phyloP scores from a whole-genome alignment of 2,797 vertebrate species.

The Cercopithecus petaurista region DNA sequence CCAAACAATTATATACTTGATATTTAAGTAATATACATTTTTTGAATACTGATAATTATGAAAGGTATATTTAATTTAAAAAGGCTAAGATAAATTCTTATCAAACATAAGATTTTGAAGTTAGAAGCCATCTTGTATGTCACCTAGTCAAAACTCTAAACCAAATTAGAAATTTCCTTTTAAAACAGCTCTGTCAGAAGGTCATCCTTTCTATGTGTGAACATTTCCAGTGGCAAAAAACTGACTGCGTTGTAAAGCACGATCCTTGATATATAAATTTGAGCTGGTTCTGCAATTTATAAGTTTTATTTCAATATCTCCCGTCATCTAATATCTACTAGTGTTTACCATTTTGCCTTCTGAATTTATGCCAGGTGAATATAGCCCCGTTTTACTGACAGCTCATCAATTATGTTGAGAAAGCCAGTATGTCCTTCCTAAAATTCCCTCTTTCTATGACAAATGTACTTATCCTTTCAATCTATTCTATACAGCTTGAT shows the following conservation, averaged over 20 bases:
- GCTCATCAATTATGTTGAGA: neutral
- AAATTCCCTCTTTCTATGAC: neutral
- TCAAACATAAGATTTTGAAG: neutral
- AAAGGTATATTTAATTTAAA: neutral
- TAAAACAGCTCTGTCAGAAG: neutral
- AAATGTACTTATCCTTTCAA: neutral
- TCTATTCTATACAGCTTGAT: neutral
- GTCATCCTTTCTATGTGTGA: neutral
- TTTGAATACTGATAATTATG: neutral
- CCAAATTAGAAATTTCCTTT: neutral
- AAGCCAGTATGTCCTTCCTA: neutral
- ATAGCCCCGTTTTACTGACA: neutral
- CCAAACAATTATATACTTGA: neutral
- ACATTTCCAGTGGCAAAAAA: neutral
- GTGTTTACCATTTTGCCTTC: neutral
- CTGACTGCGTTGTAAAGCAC: neutral
- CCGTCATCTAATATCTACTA: neutral
- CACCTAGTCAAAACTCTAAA: conserved; percentile 9
- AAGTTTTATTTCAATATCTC: neutral
- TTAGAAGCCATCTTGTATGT: neutral
- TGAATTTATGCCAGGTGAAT: neutral
- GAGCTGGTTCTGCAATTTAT: neutral
- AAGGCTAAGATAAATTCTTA: neutral
- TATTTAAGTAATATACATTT: neutral
- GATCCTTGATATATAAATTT: neutral